Percentiles rank a stretch among this genome's conserved stretches.
These are phyloP conservation scores for Glomeris marginata DNA, from an alignment of 2,888 invertebrate genomes.

Conservation along the genomic window DNA sequence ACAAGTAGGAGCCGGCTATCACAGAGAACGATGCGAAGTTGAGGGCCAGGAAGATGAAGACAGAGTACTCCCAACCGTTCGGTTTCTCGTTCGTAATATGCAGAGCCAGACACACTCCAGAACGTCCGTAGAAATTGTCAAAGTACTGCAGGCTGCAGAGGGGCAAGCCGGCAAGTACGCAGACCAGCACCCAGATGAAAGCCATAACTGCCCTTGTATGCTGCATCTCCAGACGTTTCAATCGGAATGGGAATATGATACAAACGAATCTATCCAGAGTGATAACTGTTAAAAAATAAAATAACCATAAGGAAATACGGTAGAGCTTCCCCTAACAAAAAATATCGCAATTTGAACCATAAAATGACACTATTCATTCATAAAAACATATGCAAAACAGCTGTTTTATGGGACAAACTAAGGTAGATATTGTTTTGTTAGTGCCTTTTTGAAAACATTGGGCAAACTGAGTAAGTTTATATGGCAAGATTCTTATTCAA, in stretches of 20 bases:
- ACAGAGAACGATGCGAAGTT: constrained; percentile 34
- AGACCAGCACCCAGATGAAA: constrained; percentile 26
- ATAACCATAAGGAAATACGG: neutral
- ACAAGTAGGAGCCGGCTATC: constrained; percentile 34
- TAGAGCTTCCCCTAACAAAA: no score
- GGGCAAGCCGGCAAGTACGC: constrained; percentile 27
- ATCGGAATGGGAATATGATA: constrained; percentile 30
- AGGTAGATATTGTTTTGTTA: no score
- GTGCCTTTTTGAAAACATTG: no score
- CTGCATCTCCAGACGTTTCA: constrained; percentile 25
- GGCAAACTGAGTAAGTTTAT: no score
- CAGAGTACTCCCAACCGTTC: constrained; percentile 38
- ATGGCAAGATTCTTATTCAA: neutral
- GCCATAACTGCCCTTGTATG: constrained; percentile 26
- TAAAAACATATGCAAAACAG: no score
- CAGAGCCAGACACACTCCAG: constrained; percentile 37
- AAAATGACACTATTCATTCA: no score
- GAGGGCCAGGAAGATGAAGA: constrained; percentile 36
- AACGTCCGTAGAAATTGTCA: constrained; percentile 36
- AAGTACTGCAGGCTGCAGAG: constrained; percentile 30
- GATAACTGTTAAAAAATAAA: constrained; percentile 23
- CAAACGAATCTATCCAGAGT: constrained; percentile 30
- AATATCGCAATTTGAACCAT: no score
- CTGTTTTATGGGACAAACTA: no score
- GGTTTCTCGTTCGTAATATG: constrained; percentile 37